Conservation (phyloP, 2,797 vertebrate species). For the Scolopax bukidnonensis region DNA sequence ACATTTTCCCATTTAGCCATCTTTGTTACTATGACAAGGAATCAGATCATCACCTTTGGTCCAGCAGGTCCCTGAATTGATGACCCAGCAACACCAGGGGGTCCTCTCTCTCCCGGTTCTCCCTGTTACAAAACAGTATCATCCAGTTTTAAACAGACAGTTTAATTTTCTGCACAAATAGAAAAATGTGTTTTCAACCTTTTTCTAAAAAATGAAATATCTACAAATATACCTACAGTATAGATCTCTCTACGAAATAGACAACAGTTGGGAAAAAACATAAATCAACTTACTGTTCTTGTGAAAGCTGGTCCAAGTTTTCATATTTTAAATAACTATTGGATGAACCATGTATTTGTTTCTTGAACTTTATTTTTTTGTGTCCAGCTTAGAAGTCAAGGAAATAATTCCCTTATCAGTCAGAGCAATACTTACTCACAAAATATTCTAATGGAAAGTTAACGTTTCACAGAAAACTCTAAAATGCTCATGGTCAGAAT, state of each 20-base stretch:
- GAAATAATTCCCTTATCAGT: not conserved
- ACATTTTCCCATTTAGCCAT: not conserved
- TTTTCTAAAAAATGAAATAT: too few species aligned
- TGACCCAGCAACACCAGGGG: conserved; percentile 77
- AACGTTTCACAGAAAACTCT: not conserved
- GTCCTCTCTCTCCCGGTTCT: conserved; percentile 80
- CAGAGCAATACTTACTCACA: not conserved
- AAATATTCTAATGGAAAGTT: not conserved
- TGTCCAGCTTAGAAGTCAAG: not conserved
- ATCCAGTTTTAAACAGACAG: not conserved
- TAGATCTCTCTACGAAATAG: not conserved
- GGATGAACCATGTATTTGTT: not conserved
- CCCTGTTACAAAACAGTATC: conserved; percentile 76
- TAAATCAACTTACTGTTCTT: not conserved
- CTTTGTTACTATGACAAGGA: not conserved
- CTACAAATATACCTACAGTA: not conserved
- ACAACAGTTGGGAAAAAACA: not conserved
- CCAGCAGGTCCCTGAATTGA: conserved; percentile 82
- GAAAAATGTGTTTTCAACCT: not conserved
- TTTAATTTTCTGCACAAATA: not conserved
- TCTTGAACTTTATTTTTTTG: not conserved
- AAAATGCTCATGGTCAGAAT: not conserved
- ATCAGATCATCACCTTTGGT: conserved; percentile 80
- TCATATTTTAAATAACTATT: not conserved
- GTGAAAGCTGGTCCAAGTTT: not conserved